A percentile compares a stretch with the other conserved stretches of the same genome.
phyloP scores from a whole-genome alignment of 2,888 invertebrate genomes.

The Drosophila tripunctata region DNA sequence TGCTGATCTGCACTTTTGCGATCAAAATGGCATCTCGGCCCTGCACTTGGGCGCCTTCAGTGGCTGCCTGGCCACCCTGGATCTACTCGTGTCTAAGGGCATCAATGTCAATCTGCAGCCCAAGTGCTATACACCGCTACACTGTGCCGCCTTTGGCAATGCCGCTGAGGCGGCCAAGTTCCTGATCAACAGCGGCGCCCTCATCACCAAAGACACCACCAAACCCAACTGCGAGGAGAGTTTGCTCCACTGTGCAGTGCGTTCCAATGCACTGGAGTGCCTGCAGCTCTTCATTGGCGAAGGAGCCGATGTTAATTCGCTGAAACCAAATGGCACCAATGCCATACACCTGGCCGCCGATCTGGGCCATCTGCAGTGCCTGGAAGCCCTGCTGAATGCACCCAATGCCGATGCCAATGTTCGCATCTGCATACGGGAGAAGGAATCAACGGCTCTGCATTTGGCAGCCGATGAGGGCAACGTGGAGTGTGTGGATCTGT shows the following conservation, averaged over 20 bases:
- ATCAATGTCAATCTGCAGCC: conserved; percentile 89
- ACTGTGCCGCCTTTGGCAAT: conserved; percentile 95
- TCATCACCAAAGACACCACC: conserved; percentile 88
- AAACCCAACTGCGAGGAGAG: conserved; percentile 90
- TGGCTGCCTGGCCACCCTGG: conserved; percentile 89
- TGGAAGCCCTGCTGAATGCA: conserved; percentile 90
- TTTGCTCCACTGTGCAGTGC: conserved; percentile 92
- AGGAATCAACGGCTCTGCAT: conserved; percentile 92
- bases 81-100: conserved; percentile 88
- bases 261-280: conserved; percentile 93
- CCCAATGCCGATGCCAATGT: conserved; percentile 90
- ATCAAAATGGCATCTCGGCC: conserved; percentile 90
- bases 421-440: conserved; percentile 88
- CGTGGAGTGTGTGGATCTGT: conserved; percentile 90
- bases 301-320: conserved; percentile 90
- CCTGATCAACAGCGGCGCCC: conserved; percentile 89
- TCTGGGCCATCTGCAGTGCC: conserved; percentile 90
- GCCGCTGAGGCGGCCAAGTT: conserved; percentile 92
- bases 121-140: conserved; percentile 92
- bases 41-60: conserved; percentile 92
- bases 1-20: conserved; percentile 89
- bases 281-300: conserved; percentile 90
- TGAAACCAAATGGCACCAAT: conserved; percentile 91
- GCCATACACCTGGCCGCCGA: conserved; percentile 93
- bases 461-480: conserved; percentile 95